phyloP scores from a whole-genome alignment of 2,888 invertebrate species.

The Spicauda simplicius region DNA sequence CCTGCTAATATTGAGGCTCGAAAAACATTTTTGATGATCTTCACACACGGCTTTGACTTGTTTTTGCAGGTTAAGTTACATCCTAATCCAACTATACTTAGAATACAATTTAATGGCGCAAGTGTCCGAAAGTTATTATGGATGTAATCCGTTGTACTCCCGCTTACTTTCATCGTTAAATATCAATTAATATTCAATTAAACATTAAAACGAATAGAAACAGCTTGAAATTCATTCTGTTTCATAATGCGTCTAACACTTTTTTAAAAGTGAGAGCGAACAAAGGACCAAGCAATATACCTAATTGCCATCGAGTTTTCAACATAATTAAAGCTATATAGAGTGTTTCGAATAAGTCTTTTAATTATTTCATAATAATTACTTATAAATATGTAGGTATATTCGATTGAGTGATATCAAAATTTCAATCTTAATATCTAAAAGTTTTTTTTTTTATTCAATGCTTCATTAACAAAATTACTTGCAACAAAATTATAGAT shows the following conservation, averaged over 20 bases:
- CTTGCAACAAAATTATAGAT: no score
- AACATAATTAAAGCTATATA: slow-evolving; percentile 21
- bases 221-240: not conserved
- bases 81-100: slow-evolving; percentile 47
- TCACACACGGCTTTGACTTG: not conserved
- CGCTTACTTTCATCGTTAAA: slow-evolving; percentile 3
- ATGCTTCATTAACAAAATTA: no score
- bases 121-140: slow-evolving; percentile 48
- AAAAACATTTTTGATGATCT: slow-evolving; percentile 5
- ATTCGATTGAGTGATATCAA: no score
- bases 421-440: no score
- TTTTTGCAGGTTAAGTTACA: slow-evolving; percentile 1
- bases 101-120: slow-evolving; percentile 51
- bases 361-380: no score
- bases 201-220: not conserved
- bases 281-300: not conserved
- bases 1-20: slow-evolving; percentile 43
- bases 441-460: no score
- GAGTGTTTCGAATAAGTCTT: slow-evolving; percentile 2
- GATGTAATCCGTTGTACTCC: slow-evolving; percentile 32
- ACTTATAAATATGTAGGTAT: no score
- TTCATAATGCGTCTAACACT: not conserved
- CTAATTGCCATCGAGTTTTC: slow-evolving; percentile 11
- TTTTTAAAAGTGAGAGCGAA: not conserved
- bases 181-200: not conserved